Evolutionary conservation across 2,113 vertebrate genomes (phyloP), one percentile per base, ranked within the genome.

Genomic region (Oncorhynchus tshawytscha): DNA sequence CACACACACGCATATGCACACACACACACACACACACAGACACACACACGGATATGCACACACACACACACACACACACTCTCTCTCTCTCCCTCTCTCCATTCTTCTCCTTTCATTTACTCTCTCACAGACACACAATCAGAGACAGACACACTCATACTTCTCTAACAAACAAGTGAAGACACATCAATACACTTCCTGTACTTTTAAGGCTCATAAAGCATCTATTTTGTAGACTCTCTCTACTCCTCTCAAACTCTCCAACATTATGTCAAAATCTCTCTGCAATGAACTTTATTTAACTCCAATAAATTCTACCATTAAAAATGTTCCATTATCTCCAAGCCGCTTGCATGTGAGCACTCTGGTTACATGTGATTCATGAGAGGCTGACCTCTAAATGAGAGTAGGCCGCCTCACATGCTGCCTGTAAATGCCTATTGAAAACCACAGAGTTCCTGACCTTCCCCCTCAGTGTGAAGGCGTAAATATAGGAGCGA

Each of bases 361-460:
- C 29, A 49, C 45, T 54, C 3, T 51, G 24, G 24, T 13, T 24
- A 9, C 15, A 31, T 45, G 15, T 62, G 5, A n/a, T 73, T 68
- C 8, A 60, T 69, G 16, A 24, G 16, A 2, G 51, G 25, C 39
- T 80, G 62, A 71, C 71, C 77, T 75, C 71, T 69, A 72, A 75
- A 65, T 39, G 57, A 70, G 72, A 80, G 74, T 25, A 73, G 65
- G 71, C 27, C 20, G 5, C 31, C 24, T 72, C 54, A 59, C 70
- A 66, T 74, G 78, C 73, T 77, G 73, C 57, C 73, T 67, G 69
- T 75, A 76, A 82, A 81, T 78, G 76, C 72, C 75, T 78, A 81
- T 71, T 78, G 78, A 76, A 78, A 81, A 77, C 72, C 27, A 54
- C 65, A 25, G 48, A 83, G 81, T 54, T 49, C 62, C 73, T 31